phyloP scores from a whole-genome alignment of 2,113 vertebrate species.

The Syngnathus scovelli region DNA sequence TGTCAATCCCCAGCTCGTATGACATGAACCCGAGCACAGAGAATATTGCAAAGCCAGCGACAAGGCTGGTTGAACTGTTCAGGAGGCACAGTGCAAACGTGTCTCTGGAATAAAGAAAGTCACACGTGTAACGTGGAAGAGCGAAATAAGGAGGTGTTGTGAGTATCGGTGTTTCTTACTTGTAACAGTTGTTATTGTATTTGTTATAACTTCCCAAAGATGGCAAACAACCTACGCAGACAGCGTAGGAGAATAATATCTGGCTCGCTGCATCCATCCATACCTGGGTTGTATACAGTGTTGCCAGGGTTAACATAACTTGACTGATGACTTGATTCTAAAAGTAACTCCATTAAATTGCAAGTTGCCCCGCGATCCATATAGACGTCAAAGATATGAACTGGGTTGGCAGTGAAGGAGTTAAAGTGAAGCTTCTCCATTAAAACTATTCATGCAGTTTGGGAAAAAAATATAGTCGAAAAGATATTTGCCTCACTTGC shows the following conservation, averaged over 20 bases:
- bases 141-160: not conserved
- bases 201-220: slow-evolving; percentile 38
- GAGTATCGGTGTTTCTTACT: slow-evolving; percentile 3
- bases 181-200: slow-evolving; percentile 38
- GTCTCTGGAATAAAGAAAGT: slow-evolving; percentile 14
- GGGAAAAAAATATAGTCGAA: not conserved
- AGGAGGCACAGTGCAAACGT: slow-evolving; percentile 8
- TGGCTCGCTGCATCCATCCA: slow-evolving; percentile 42
- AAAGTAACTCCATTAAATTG: too few species aligned
- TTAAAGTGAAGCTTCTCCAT: too few species aligned
- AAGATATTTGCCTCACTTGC: slow-evolving; percentile 14
- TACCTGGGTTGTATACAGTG: slow-evolving; percentile 12
- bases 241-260: slow-evolving; percentile 24
- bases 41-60: slow-evolving; percentile 22
- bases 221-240: slow-evolving; percentile 21
- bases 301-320: too few species aligned
- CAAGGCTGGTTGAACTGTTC: slow-evolving; percentile 18
- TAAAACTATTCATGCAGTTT: not conserved
- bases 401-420: too few species aligned
- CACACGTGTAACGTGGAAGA: not conserved
- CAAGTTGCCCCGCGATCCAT: too few species aligned
- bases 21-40: slow-evolving; percentile 27
- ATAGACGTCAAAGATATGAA: too few species aligned
- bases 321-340: too few species aligned
- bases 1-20: slow-evolving; percentile 14